Base-by-base conservation (phyloP, 2,113 vertebrate genomes). In the Neotragus pygmaeus region DNA sequence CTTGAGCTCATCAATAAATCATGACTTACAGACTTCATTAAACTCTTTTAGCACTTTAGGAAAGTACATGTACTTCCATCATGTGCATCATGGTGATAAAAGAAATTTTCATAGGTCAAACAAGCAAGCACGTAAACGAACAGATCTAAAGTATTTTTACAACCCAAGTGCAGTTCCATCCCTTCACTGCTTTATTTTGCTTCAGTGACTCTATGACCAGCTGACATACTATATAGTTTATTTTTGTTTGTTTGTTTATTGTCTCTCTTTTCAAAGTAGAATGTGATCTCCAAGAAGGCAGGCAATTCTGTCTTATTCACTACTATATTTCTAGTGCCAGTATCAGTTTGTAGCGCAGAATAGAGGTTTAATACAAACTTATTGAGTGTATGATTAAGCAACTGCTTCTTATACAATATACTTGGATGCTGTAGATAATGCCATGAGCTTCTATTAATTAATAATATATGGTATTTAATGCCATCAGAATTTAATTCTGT, bases 1-100 rank as follows among this genome's bases (percentile, higher is more conserved):
- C 47, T 66, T 87, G 33, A 91, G 55, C n/a, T 13, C 3, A 91
- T 91, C 64, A 84, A 75, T 88, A 92, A 94, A 82, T 90, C 85
- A 66, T 84, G 27, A 36, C 58, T 94, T 58, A 5, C 15, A 90
- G 19, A 21, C 30, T 91, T 97, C 55, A 80, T 92, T 90, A 94
- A 90, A 21, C 86, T 91, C 49, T 55, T 93, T 91, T 28, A 85
- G 77, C 25, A 49, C 28, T 64, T 88, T 39, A 75, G 3, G 8
- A 85, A 94, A 49, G 25, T 51, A 43, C 23, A 16, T 19, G 17
- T 80, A 73, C 8, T 90, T 6, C 66, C 39, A 27, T 75, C 70
- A 27, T 27, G 39, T 43, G 5, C 39, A 43, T 27, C 13, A 36
- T 60, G 28, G 21, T 49, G 6, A 80, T 91, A n/a, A 96, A 87